A percentile compares a stretch with the other conserved stretches of the same genome.
phyloP scores from a whole-genome alignment of 1,140 invertebrate genomes.

The Drosophila arawakana region DNA sequence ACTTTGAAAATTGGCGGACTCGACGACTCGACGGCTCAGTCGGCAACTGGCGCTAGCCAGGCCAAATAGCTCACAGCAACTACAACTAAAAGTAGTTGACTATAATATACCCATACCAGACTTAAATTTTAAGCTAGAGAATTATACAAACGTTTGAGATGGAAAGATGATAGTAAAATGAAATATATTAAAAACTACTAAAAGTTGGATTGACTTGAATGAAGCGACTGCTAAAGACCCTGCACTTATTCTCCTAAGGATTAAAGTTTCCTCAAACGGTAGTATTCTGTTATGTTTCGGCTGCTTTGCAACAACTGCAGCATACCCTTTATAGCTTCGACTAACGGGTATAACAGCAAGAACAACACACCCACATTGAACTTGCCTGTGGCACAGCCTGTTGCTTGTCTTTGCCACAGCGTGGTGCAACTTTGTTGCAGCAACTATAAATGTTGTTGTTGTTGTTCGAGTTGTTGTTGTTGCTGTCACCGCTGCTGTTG shows the following conservation, averaged over 20 bases:
- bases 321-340: no score
- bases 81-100: constrained; percentile 5
- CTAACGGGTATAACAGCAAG: constrained; percentile 5
- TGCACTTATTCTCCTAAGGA: no score
- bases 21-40: constrained; percentile 1
- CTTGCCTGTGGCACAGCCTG: constrained; percentile 62
- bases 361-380: constrained; percentile 37
- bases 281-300: no score
- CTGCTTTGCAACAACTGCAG: no score
- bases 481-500: constrained; percentile 43
- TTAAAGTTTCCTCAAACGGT: no score
- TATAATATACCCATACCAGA: no score
- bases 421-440: constrained; percentile 69
- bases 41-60: constrained; percentile 49
- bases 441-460: constrained; percentile 29
- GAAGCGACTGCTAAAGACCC: no score
- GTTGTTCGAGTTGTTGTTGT: constrained; percentile 47
- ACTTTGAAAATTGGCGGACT: constrained; percentile 73
- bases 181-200: no score
- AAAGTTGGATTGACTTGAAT: no score
- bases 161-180: no score
- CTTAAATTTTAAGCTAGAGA: no score
- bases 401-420: constrained; percentile 66
- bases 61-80: constrained; percentile 53
- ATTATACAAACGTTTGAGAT: no score